Evolutionary conservation across 2,113 vertebrate species (phyloP), one percentile per base, ranked within the genome.

Genomic region (Nannospalax galili): DNA sequence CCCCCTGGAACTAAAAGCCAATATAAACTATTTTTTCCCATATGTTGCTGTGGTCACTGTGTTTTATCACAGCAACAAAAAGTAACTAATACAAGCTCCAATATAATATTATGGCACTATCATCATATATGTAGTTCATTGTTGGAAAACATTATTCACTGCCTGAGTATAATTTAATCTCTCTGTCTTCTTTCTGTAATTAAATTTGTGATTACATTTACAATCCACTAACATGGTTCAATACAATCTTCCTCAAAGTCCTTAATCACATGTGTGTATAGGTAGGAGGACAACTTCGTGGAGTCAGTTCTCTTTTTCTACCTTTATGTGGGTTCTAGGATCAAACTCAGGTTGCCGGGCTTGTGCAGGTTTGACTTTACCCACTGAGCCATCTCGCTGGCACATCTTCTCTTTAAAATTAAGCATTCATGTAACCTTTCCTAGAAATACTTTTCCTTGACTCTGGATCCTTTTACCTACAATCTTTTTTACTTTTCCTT

Each of bases 361-460:
- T 11, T 52, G 48, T 52, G 48, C 48, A 52, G 6, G 11, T 6
- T 11, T 52, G 70, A 89, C n/a, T 92, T 65, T 86, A 72, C 58
- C 37, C 32, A 75, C 24, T 77, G 85, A 9, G 56, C 58, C 19
- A 7, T 94, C 75, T 90, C 24, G 84, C 37, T 82, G 30, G 45
- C 64, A 75, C 60, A 48, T 90, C n/a, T 52, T 62, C 35, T 85
- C 26, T 86, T 75, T 65, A 80, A 78, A 90, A 75, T 95, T 90
- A 92, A 90, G 86, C 37, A 72, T 17, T 78, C 65, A 86, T 48
- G 62, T 84, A 7, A 94, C 0, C 5, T 90, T 28, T 79, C 32
- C 28, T 60, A 72, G 84, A 75, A 94, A 95, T 81, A 70, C 3
- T 58, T 90, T 84, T 6, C 20, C 52, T 88, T 58, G 26, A 48